Evolutionary conservation across 2,113 vertebrate species (phyloP), one percentile per base, ranked within the genome.

Genomic region (Alexandromys fortis): DNA sequence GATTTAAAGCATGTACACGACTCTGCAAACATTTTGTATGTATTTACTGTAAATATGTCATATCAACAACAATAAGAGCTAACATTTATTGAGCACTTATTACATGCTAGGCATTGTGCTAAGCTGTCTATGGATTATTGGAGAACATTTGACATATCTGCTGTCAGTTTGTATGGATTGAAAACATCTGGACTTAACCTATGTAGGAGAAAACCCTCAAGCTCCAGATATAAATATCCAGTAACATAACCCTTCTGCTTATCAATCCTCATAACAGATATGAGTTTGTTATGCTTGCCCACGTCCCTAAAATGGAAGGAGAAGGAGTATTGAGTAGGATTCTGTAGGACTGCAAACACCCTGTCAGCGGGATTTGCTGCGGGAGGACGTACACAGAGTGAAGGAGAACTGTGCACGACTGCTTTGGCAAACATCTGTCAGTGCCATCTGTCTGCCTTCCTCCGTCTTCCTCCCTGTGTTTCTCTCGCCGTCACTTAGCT

Each of bases 181-280:
- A 96, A 97, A 98, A 97, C 93, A 97, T 97, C 97, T 98, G 92
- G 95, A 97, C 91, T 96, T 97, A 93, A 95, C 96, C 95, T 96
- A 92, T 96, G 91, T 97, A 95, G 94, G 76, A 61, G 21, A 68
- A 90, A 92, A 88, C 81, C 28, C 5, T 92, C 67, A 79, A 65
- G 58, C 47, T 26, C 3, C n/a, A 90, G 90, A 91, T 95, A 91
- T 90, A 92, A 97, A 96, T 86, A 96, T 92, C 78, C 93, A 95
- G 86, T 86, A 92, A 96, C 61, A 52, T 83, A 95, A 96, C 76
- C n/a, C 26, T 90, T 93, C 65, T 91, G n/a, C 88, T 89, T 93
- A 95, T 94, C 73, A 94, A 14, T 81, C 21, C 42, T 97, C 67
- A 89, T 81, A 90, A 86, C 63, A 75, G 88, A 63, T 93, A 92